phyloP scores from a whole-genome alignment of 2,797 vertebrate species.

The Sphenodon punctatus region DNA sequence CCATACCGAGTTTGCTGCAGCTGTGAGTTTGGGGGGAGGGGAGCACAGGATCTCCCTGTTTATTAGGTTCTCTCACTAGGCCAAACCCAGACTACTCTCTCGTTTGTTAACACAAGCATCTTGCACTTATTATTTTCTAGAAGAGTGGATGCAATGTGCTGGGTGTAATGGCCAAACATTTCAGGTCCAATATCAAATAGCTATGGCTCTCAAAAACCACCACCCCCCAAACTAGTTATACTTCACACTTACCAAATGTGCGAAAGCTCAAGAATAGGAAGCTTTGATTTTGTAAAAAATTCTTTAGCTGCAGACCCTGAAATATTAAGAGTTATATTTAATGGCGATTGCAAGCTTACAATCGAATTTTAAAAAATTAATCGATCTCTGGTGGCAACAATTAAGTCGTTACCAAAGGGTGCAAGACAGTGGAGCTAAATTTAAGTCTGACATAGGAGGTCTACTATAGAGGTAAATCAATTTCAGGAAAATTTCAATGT shows the following conservation, averaged over 20 bases:
- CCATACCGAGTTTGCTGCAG: too few relatives aligned
- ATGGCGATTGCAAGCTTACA: conserved; percentile 41
- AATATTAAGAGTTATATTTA: conserved; percentile 71
- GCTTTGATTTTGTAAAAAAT: conserved; percentile 99
- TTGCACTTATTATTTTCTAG: neutral
- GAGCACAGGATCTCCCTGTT: too few relatives aligned
- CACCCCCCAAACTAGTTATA: conserved; percentile 15
- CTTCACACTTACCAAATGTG: conserved; percentile 94
- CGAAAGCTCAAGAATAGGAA: conserved; percentile 98
- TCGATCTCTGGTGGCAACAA: too few relatives aligned
- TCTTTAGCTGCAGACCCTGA: conserved; percentile 98
- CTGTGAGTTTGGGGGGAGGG: too few relatives aligned
- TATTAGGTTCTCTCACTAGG: too few relatives aligned
- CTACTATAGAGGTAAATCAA: neutral
- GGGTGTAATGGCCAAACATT: neutral
- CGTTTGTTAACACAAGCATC: too few relatives aligned
- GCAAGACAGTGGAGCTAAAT: neutral
- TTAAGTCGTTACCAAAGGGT: conserved; percentile 20
- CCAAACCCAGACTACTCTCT: too few relatives aligned
- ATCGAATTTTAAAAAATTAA: conserved; percentile 6
- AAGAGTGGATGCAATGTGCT: neutral
- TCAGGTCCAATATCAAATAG: neutral
- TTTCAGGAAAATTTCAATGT: conserved; percentile 1
- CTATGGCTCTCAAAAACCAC: conserved; percentile 2
- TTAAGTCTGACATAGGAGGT: neutral